These are phyloP conservation scores for Tamandua tetradactyla DNA, from an alignment of 2,797 vertebrate species.

Conservation along the genomic window DNA sequence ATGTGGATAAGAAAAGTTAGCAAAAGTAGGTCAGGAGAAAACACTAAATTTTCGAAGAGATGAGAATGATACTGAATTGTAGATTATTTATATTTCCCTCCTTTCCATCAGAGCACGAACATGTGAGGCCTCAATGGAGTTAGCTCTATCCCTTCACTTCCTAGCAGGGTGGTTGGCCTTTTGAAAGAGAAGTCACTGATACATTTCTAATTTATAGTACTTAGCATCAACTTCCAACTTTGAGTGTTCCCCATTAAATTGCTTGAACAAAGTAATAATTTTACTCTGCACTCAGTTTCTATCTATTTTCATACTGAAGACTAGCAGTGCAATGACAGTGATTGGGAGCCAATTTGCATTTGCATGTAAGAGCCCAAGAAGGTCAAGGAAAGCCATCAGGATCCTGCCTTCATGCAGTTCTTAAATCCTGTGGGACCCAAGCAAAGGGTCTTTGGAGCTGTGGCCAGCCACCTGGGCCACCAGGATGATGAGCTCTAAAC, in stretches of 20 bases:
- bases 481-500: background rate
- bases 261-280: background rate
- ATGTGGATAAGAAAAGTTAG: background rate
- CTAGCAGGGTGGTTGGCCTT: background rate
- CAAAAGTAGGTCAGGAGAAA: conserved; percentile 56
- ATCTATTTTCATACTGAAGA: background rate
- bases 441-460: background rate
- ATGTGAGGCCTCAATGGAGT: background rate
- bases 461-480: background rate
- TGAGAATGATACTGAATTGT: background rate
- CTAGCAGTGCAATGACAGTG: background rate
- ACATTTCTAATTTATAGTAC: background rate
- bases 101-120: background rate
- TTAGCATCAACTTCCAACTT: background rate
- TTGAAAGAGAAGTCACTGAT: background rate
- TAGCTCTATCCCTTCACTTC: background rate
- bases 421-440: background rate
- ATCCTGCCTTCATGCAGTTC: background rate
- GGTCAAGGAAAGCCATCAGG: background rate
- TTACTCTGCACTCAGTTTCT: background rate
- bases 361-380: background rate
- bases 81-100: background rate
- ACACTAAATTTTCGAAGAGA: background rate
- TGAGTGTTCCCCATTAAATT: background rate
- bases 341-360: background rate